A percentile compares a stretch with the other conserved stretches of the same genome.
Conservation (phyloP, 2,888 invertebrate species). For the Andrena camellia region DNA sequence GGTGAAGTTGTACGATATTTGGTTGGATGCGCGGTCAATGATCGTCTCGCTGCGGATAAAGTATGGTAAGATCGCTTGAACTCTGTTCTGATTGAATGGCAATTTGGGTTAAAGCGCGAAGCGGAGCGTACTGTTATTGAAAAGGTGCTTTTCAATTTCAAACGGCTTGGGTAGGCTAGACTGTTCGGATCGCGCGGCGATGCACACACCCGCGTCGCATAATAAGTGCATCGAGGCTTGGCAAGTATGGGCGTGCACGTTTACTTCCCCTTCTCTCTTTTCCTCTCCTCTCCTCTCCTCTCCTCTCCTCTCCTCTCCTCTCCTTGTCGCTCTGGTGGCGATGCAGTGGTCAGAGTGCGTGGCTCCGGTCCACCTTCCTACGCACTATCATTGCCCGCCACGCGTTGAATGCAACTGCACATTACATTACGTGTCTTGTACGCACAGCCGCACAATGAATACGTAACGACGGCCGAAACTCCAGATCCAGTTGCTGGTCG, state of each 20-base stretch:
- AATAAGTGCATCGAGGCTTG: conserved; percentile 28
- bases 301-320: conserved; percentile 18
- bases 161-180: neutral
- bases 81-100: neutral
- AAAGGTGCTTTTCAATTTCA: conserved; percentile 9
- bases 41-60: neutral
- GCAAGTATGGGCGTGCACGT: conserved; percentile 17
- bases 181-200: neutral
- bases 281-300: conserved; percentile 22
- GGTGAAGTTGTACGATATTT: neutral
- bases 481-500: conserved; percentile 11
- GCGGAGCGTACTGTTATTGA: conserved; percentile 2
- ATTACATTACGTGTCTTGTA: conserved; percentile 30
- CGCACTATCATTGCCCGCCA: conserved; percentile 40
- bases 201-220: conserved; percentile 14
- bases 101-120: conserved; percentile 8
- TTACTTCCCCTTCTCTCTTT: conserved; percentile 23
- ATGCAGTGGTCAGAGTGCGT: conserved; percentile 65
- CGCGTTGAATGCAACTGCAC: conserved; percentile 24
- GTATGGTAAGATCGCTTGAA: neutral
- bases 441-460: conserved; percentile 14
- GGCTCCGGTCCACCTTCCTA: conserved; percentile 69
- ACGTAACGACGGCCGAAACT: conserved; percentile 36
- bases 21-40: neutral
- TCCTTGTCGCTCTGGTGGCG: neutral